Percentiles rank a stretch among this genome's conserved stretches.
These are phyloP conservation scores for Phainopepla nitens DNA, from an alignment of 2,113 vertebrate species.

Conservation along the genomic window DNA sequence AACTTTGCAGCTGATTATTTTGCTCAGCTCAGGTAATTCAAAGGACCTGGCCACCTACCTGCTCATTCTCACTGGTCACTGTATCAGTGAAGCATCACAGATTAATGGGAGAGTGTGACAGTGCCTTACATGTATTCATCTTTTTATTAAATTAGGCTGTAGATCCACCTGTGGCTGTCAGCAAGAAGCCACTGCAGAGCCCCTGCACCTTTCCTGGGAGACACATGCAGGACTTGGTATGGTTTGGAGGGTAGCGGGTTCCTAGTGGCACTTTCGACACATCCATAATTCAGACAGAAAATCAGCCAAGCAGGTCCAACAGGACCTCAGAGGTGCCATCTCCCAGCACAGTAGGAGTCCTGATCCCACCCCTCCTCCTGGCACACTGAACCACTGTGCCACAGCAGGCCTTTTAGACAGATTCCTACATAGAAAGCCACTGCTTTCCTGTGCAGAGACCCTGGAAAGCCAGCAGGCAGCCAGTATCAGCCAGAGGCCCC, in stretches of 20 bases:
- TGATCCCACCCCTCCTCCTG: background rate
- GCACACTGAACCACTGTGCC: background rate
- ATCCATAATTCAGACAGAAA: background rate
- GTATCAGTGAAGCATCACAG: background rate
- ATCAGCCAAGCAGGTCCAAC: background rate
- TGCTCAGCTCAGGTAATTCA: background rate
- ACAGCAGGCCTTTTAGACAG: background rate
- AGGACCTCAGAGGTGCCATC: background rate
- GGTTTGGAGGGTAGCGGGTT: background rate
- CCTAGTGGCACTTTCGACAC: background rate
- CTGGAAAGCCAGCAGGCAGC: background rate
- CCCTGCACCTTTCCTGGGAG: background rate
- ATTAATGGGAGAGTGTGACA: background rate
- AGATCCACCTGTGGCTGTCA: background rate
- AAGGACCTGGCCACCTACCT: background rate
- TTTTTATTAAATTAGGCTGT: background rate
- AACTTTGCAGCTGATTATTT: background rate
- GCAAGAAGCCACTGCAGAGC: background rate
- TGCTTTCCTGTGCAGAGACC: background rate
- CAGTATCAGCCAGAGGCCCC: background rate
- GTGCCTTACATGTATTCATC: background rate
- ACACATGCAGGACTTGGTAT: fast-evolving
- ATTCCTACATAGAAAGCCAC: background rate
- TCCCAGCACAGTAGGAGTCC: background rate
- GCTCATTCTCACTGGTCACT: background rate